Evolutionary conservation across 2,113 vertebrate species (phyloP), one percentile per base, ranked within the genome.

Genomic region (Dipodomys ordii): DNA sequence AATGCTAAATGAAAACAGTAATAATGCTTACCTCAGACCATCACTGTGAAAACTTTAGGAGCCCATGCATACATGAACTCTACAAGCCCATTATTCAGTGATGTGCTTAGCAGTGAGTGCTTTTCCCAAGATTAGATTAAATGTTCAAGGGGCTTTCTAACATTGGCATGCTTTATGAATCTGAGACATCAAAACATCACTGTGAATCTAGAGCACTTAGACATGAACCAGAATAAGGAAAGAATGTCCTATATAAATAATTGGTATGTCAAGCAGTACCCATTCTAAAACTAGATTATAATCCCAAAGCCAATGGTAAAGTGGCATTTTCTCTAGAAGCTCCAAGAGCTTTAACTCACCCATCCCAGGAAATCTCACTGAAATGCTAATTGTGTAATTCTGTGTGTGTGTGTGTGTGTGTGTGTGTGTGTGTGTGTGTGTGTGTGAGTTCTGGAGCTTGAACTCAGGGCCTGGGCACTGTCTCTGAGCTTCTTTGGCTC

Each of bases 221-320:
- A 65, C 22, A 65, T n/a, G 44, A 87, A 67, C 11, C 77, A 57
- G 22, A 8, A 57, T 67, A 32, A 53, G 18, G 9, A 79, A n/a
- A n/a, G 44, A 73, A 86, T 35, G 25, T 7, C 53, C 27, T 49
- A 30, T 83, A 46, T 28, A 35, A 60, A 62, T 53, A 35, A 57
- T 32, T 19, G 13, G 16, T 57, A 23, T 15, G 25, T 73, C n/a
- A n/a, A 76, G 28, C 76, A 78, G 23, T 18, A n/a, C 20, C 28
- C 46, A 62, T 78, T 83, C 32, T 84, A 46, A 87, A 9, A 71
- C 35, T 74, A 77, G 91, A 49, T 57, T 95, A 53, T 30, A 81
- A 46, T 49, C 25, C 20, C 22, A 46, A 85, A 74, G 35, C 32
- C 7, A 30, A 0, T 79, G 49, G 39, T 60, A 82, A 87, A 32